phyloP scores from a whole-genome alignment of 1,140 invertebrate species.

The Drosophila busckii region DNA sequence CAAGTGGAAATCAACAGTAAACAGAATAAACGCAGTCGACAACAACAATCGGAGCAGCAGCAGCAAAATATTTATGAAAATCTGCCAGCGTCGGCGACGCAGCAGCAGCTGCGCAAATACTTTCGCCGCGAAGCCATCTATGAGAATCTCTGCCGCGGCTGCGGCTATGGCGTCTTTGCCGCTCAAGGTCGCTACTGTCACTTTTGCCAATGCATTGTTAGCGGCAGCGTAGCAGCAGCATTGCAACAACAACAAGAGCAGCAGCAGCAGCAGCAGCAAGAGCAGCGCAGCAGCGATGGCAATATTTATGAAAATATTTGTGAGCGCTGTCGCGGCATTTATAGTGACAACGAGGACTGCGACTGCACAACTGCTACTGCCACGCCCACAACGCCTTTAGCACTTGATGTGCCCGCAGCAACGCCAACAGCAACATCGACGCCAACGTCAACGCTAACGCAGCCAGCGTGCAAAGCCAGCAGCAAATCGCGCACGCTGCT shows the following conservation, averaged over 20 bases:
- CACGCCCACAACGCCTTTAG: constrained; percentile 5
- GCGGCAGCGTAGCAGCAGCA: constrained; percentile 39
- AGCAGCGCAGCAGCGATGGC: constrained; percentile 16
- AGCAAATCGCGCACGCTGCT: constrained; percentile 51
- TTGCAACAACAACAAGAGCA: constrained; percentile 12
- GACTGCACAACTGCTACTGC: constrained; percentile 17
- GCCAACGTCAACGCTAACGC: constrained; percentile 1
- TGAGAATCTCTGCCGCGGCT: constrained; percentile 74
- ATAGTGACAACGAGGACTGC: constrained; percentile 55
- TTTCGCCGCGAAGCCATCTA: constrained; percentile 64
- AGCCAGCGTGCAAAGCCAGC: constrained; percentile 15
- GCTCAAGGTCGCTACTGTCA: constrained; percentile 68
- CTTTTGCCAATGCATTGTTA: constrained; percentile 69
- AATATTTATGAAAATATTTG: constrained; percentile 76
- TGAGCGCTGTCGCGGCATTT: constrained; percentile 53
- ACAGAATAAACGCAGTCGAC: constrained; percentile 17
- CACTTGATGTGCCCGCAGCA: no score
- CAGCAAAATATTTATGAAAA: constrained; percentile 62
- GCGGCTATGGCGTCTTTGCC: constrained; percentile 70
- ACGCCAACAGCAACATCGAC: neutral
- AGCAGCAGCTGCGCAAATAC: constrained; percentile 58
- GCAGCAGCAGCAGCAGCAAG: neutral
- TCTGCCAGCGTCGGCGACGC: constrained; percentile 26
- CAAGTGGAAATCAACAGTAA: constrained; percentile 31
- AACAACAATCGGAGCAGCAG: constrained; percentile 12